Evolutionary conservation across 2,797 vertebrate species (phyloP), one percentile per base, ranked within the genome.

Genomic region (Myotis myotis): DNA sequence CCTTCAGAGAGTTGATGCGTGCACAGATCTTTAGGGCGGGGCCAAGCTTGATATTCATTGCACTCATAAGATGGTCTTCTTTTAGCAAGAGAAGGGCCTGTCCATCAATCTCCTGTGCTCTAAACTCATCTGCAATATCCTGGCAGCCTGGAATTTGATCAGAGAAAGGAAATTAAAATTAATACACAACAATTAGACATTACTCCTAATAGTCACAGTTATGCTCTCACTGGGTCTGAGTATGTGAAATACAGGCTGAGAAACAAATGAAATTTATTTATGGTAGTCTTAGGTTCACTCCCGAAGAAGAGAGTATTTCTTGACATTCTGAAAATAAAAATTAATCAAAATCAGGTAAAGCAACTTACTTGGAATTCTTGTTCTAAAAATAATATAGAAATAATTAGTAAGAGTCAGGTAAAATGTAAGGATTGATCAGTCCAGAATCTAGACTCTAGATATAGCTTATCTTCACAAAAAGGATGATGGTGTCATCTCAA

Each of bases 1-100:
- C 99, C 92, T 99, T 99, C 97, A 99, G 98, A 85, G 98, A 99
- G 98, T 99, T 99, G 98, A 99, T 99, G 88, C 99, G 99, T 96
- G 99, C 99, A 97, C 99, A 99, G 97, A 99, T 99, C 98, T 99
- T 99, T 72, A 99, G 98, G 12, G 99, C 99, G 2, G 99, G 99
- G 83, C 99, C 99, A 95, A 99, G 98, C 98, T 99, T 99, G 98
- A 99, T 99, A 97, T 99, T 99, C 99, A 99, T 99, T 97, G 99
- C 99, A 97, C 99, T 99, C 99, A 99, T 99, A 87, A 99, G 99
- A 97, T 99, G 99, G 94, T 99, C 99, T 98, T 99, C 99, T 96
- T 99, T 99, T 94, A 99, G 98, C 87, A 99, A 98, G 95, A 99
- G 98, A 96, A 99, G 99, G 88, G 99, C 99, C 98, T 99, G 99